Base-by-base conservation (phyloP, 2,797 vertebrate species). In the Spinibarbus caldwelli region DNA sequence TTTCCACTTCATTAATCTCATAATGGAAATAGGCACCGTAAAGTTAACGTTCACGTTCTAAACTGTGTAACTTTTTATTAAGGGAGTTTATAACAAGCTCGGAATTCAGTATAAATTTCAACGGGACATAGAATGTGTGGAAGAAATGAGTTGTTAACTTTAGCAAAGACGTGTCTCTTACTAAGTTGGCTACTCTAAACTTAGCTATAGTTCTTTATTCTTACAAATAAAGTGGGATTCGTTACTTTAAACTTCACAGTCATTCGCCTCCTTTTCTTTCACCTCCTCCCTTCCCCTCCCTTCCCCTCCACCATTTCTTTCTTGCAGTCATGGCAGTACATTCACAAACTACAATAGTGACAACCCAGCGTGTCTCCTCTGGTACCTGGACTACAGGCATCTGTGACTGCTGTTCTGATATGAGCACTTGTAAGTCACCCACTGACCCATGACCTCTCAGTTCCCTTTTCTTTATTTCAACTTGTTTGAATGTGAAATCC, bases 381-480 rank as follows among this genome's bases (percentile, higher is more conserved):
- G 89, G 88, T 0, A 21, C 31, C 0, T 96, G 95, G 95, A 94
- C 89, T 83, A 93, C 93, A 0, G 90, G 85, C 29, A 0, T 95
- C 5, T 95, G 91, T 8, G 94, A 95, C 45, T 95, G 94, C 89
- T 95, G 88, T 84, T 43, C 64, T 0, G 93, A 95, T 11, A 91
- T 94, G 89, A 76, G 49, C 6, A 94, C 91, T 64, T 96, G 95
- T 96, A 90, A 92, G 92, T 90, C 89, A 92, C 87, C 23, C 4
- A 34, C 15, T 10, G 21, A 36, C 52, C 1, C 10, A 36, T 77
- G 12, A 43, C 17, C 29, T 26, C 21, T 26, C 1, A 0, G 29
- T 34, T 36, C 29, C 34, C 45, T 7, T 59, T 31, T 21, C 17
- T 34, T 2, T 2, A 3, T 7, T 47, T 4, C 34, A 57, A 1